Conservation (phyloP, 1,140 invertebrate genomes). For the Brachystomella parvula region DNA sequence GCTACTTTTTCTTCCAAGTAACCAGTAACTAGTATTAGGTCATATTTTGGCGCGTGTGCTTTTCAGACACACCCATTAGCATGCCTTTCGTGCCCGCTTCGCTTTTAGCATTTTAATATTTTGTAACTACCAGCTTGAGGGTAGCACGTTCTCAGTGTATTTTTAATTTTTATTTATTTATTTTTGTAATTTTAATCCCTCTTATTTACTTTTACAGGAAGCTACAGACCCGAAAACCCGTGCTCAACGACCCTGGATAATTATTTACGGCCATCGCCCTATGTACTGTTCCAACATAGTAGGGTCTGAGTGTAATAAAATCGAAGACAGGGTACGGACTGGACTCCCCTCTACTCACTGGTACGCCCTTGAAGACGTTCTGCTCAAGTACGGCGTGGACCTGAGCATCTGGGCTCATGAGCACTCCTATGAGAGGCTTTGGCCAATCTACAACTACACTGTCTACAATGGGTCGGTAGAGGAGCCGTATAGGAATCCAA, state of each 20-base stretch:
- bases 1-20: no score
- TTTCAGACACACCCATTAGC: no score
- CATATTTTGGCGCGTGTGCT: no score
- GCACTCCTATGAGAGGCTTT: constrained; percentile 88
- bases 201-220: constrained; percentile 41
- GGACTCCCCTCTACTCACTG: constrained; percentile 57
- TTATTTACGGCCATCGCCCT: constrained; percentile 85
- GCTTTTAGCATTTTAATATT: no score
- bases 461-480: constrained; percentile 72
- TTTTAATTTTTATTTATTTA: no score
- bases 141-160: no score
- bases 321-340: constrained; percentile 61
- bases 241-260: constrained; percentile 75
- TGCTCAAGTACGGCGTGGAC: constrained; percentile 82
- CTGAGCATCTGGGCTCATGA: constrained; percentile 90
- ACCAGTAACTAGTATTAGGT: no score
- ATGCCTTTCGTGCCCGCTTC: no score
- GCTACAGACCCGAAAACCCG: constrained; percentile 54
- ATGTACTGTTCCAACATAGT: constrained; percentile 89
- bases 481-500: constrained; percentile 72
- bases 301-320: constrained; percentile 80
- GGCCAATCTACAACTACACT: constrained; percentile 79
- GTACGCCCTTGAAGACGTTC: constrained; percentile 64
- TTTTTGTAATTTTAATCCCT: no score
- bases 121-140: no score